Conservation (phyloP, 2,797 vertebrate genomes). For the Neosilurus mollespiculum region DNA sequence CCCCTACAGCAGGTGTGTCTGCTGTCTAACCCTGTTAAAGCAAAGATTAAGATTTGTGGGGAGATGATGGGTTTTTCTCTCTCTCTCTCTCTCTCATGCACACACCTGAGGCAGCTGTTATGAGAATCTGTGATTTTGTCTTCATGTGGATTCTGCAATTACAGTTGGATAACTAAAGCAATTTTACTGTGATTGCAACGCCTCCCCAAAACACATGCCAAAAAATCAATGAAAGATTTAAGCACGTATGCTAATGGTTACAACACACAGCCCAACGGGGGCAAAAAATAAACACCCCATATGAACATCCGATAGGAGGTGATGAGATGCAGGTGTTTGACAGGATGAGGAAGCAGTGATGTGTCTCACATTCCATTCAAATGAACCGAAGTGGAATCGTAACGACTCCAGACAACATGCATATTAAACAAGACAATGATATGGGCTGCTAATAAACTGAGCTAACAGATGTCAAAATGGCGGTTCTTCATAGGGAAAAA, state of each 20-base stretch:
- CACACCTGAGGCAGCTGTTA: slow-evolving; percentile 14
- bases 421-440: background rate
- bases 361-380: background rate
- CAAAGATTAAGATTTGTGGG: slow-evolving; percentile 12
- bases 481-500: background rate
- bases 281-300: background rate
- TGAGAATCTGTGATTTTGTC: slow-evolving; percentile 13
- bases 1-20: background rate
- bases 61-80: background rate
- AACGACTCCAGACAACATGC: background rate
- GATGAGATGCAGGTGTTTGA: background rate
- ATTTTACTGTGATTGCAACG: slow-evolving; percentile 18
- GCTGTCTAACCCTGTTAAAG: slow-evolving; percentile 18
- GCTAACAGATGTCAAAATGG: slow-evolving; percentile 21
- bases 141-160: slow-evolving; percentile 7
- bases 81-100: background rate
- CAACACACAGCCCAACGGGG: background rate
- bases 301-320: background rate
- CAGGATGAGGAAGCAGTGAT: slow-evolving; percentile 4
- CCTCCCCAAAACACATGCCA: background rate
- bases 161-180: slow-evolving; percentile 10
- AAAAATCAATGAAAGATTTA: background rate
- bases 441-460: slow-evolving; percentile 21
- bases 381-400: background rate
- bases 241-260: too few relatives aligned